Base-by-base conservation (phyloP, 30 jellyfish, hydroid and myxozoan species). In the Catostylus mosaicus region DNA sequence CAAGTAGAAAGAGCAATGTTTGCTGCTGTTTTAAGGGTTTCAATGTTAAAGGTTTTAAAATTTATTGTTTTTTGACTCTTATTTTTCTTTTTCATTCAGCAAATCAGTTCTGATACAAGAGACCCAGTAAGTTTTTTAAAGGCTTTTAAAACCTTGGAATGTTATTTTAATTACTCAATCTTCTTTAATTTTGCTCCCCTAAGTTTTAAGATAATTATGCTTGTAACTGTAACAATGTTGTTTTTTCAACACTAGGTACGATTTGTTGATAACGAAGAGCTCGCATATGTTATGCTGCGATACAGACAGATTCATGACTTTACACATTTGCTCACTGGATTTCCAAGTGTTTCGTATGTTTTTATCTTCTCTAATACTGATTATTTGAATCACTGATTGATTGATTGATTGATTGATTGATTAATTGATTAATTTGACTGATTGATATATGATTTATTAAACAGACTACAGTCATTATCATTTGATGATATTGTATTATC, bases 301-400 rank as follows among this genome's bases (percentile, higher is more conserved):
- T 95, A 95, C 77, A 89, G 99, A 33, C 97, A 89, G 64, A 75
- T 90, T 19, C 99, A 95, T 48, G 99, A 95, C 77, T 95, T 95
- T 66, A 74, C 83, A 7, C 99, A 95, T 68, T 62, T 79, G 30
- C 71, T 95, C 7, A 68, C 92, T 54, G 98, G 98, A 26, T 83
- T 85, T 46, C 89, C 97, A 30, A 76, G 89, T 63, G 94, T 89
- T 14, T 18, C 93, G 97, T 89, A 75, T 7, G 96, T 27, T 22
- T 37, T 34, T 1, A 51, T 3, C n/a, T n/a, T n/a, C n/a, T n/a
- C n/a, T n/a, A n/a, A n/a, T n/a, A n/a, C n/a, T n/a, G n/a, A n/a
- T n/a, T n/a, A n/a, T n/a, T n/a, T n/a, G n/a, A n/a, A n/a, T n/a
- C n/a, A n/a, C n/a, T n/a, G n/a, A n/a, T 43, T 6, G 16, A 9